These are phyloP conservation scores for Drosophila histrio DNA, from an alignment of 2,888 invertebrate genomes.

Conservation along the genomic window DNA sequence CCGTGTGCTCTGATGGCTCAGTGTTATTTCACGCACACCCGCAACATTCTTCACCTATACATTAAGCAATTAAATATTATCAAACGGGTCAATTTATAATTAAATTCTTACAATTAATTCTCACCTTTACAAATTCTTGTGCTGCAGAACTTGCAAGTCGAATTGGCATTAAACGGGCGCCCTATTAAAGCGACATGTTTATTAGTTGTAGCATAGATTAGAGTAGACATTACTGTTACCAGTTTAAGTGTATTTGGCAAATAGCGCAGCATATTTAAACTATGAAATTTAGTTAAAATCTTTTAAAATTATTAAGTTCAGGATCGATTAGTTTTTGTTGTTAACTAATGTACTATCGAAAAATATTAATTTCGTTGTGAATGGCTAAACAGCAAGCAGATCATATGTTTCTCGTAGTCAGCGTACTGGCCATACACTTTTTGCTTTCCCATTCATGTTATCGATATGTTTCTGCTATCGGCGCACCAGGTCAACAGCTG, in stretches of 20 bases:
- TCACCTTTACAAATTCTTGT: constrained; percentile 36
- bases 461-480: constrained; percentile 31
- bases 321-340: not conserved
- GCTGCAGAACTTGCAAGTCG: constrained; percentile 34
- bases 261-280: constrained; percentile 41
- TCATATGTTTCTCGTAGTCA: not conserved
- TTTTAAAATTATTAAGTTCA: not conserved
- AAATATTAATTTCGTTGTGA: not conserved
- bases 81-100: constrained; percentile 68
- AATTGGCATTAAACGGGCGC: not conserved
- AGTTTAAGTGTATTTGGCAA: constrained; percentile 29
- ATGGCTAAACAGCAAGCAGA: not conserved
- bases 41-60: constrained; percentile 67
- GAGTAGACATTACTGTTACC: constrained; percentile 12
- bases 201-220: not conserved
- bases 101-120: constrained; percentile 52
- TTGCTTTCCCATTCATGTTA: constrained; percentile 2
- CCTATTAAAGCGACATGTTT: constrained; percentile 15
- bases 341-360: not conserved
- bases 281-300: not conserved
- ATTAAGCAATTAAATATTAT: not conserved
- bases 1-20: constrained; percentile 88
- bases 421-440: not conserved
- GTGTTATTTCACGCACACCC: constrained; percentile 86
- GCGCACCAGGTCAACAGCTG: constrained; percentile 35